Evolutionary conservation across 2,888 invertebrate species (phyloP).

Genomic region (Acrocera orbiculus): DNA sequence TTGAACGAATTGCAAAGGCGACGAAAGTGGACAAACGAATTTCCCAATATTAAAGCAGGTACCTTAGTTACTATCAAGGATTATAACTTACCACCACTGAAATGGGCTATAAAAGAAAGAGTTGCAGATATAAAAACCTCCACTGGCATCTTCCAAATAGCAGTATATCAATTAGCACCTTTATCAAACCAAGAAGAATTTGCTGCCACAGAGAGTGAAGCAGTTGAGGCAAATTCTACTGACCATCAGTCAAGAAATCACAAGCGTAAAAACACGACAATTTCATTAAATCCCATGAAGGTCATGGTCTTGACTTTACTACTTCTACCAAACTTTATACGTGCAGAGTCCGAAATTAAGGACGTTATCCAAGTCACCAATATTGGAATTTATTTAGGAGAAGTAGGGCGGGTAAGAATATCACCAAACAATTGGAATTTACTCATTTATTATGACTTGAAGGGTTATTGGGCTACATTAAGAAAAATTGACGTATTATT

Average conservation of each 20-base stretch:
- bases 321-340: not conserved
- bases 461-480: not conserved
- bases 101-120: conserved; percentile 15
- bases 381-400: not conserved
- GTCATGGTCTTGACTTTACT: not conserved
- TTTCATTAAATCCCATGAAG: not conserved
- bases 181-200: not conserved
- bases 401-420: not conserved
- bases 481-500: not conserved
- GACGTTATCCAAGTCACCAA: not conserved
- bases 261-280: not conserved
- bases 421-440: not conserved
- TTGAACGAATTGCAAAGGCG: not conserved
- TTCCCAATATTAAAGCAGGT: conserved; percentile 3
- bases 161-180: conserved; percentile 1
- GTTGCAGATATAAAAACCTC: conserved; percentile 1
- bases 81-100: conserved; percentile 11
- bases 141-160: not conserved
- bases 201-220: not conserved
- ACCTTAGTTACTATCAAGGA: conserved; percentile 15
- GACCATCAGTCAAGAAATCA: no score
- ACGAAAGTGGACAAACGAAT: not conserved
- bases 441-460: not conserved
- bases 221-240: not conserved
- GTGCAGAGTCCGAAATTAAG: not conserved